phyloP scores from a whole-genome alignment of 2,113 vertebrate species.

The Nycticebus coucang region DNA sequence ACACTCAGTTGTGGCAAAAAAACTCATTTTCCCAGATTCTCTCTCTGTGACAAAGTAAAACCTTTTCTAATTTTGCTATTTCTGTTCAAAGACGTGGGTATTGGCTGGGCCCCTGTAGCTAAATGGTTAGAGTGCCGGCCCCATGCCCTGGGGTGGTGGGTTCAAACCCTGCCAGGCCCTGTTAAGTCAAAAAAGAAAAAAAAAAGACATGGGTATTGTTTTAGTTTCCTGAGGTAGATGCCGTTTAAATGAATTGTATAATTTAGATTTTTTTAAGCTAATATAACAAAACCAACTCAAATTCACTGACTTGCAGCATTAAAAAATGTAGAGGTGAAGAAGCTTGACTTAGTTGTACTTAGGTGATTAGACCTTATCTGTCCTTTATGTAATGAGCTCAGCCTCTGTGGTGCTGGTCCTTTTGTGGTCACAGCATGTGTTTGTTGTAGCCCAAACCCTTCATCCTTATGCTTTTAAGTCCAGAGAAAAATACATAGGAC shows the following conservation, averaged over 20 bases:
- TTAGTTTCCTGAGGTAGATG: constrained; percentile 23
- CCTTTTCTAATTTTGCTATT: constrained; percentile 15
- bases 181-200: no score
- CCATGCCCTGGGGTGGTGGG: no score
- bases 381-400: constrained; percentile 2
- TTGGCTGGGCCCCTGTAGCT: background rate
- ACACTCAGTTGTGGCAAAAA: constrained; percentile 2
- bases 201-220: background rate
- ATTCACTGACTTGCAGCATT: background rate
- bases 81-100: background rate
- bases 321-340: constrained; percentile 2
- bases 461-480: background rate
- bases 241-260: background rate
- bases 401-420: background rate
- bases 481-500: constrained; percentile 4
- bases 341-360: background rate
- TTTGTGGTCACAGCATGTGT: background rate
- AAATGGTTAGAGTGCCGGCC: no score
- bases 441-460: background rate
- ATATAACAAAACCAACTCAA: background rate
- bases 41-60: background rate
- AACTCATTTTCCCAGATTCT: background rate
- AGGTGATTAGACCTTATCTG: background rate
- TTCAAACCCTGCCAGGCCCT: no score
- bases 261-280: background rate